Evolutionary conservation across 2,888 invertebrate species (phyloP), one percentile per base, ranked within the genome.

Genomic region (Tineola bisselliella): DNA sequence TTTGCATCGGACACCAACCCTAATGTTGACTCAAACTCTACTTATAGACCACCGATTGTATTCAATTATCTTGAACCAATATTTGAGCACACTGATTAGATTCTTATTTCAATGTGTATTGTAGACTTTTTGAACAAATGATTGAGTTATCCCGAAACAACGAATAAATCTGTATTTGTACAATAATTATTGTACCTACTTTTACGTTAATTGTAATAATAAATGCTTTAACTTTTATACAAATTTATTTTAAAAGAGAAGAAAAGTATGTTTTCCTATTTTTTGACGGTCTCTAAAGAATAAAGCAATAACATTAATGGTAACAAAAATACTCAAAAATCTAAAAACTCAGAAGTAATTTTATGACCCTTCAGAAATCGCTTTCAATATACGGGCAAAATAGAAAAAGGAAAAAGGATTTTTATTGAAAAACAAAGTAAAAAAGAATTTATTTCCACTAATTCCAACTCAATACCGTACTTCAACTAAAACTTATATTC

Each of bases 61-160:
- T 60, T 61, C 64, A 67, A 68, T 66, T 66, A 70, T 67, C 19
- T 67, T 64, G 61, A 65, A 65, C 64, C 63, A 66, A 65, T 77
- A 70, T 76, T 74, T 75, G 64, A 68, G 62, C 63, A 66, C 67
- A 63, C 65, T 73, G 74, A 77, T 76, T 75, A 71, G 68, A 70
- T 68, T 66, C 67, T 67, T 67, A 66, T 65, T 66, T 65, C 66
- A 64, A 69, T 67, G 63, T 62, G 65, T 63, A 52, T 63, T 60
- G 52, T 62, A 15, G 15, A 48, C 8, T 54, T 25, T 54, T 18
- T 15, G 52, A 12, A 38, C 5, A 38, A 38, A 38, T n/a, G 38
- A 4, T 25, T 25, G 25, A 4, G 25, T 25, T 2, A 25, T 4
- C n/a, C n/a, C 25, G 25, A 25, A 25, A 25, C 25, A 25, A 25